These are phyloP conservation scores for Cuniculus paca DNA, from an alignment of 2,797 vertebrate genomes.

Conservation along the genomic window DNA sequence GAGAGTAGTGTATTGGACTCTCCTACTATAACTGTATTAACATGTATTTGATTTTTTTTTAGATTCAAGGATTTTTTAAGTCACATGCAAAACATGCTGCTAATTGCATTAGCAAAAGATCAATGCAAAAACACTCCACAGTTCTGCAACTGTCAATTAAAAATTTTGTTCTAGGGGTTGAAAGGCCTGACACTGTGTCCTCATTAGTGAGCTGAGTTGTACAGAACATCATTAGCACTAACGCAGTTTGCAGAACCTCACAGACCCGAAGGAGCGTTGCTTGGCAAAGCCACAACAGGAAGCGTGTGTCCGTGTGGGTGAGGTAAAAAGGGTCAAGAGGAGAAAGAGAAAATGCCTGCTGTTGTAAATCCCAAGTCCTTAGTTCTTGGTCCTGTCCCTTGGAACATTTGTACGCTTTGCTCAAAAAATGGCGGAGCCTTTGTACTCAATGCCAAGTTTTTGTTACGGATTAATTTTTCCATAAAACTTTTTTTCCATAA, in stretches of 20 bases:
- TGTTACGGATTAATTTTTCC: conserved; percentile 92
- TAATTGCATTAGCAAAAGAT: conserved; percentile 94
- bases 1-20: too few species aligned
- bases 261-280: conserved; percentile 86
- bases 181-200: conserved; percentile 88
- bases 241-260: conserved; percentile 86
- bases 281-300: conserved; percentile 88
- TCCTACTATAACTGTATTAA: too few species aligned
- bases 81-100: conserved; percentile 94
- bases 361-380: conserved; percentile 88
- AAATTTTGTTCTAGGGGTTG: conserved; percentile 93
- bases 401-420: conserved; percentile 89
- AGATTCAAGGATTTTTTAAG: conserved; percentile 93
- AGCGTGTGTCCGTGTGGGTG: conserved; percentile 77
- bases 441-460: conserved; percentile 92
- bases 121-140: conserved; percentile 92
- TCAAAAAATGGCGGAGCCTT: conserved; percentile 87
- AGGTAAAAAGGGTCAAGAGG: conserved; percentile 91
- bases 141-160: conserved; percentile 89
- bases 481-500: conserved; percentile 88
- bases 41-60: conserved; percentile 57
- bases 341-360: conserved; percentile 95
- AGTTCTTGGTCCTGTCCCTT: conserved; percentile 70
- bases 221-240: conserved; percentile 90
- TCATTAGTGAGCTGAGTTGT: conserved; percentile 88